These are phyloP conservation scores for Palaemon carinicauda DNA, from an alignment of 1,140 invertebrate species.

Conservation along the genomic window DNA sequence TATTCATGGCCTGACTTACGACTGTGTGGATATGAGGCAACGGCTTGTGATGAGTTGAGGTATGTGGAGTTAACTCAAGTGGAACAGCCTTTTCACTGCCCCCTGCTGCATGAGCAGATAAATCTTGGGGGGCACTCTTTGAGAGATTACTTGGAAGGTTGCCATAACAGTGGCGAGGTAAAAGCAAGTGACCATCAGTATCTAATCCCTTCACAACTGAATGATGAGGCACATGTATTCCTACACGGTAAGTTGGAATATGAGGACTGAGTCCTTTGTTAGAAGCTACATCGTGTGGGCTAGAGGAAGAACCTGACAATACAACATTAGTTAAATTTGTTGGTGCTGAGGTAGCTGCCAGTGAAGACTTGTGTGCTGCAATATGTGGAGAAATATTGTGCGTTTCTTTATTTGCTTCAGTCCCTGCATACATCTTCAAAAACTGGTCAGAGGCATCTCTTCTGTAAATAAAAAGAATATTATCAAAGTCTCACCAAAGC, in stretches of 20 bases:
- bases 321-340: conserved; percentile 22
- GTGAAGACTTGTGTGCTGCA: conserved; percentile 46
- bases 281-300: conserved; percentile 6
- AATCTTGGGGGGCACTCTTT: conserved; percentile 38
- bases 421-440: conserved; percentile 49
- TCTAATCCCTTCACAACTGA: conserved; percentile 37
- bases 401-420: conserved; percentile 43
- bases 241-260: conserved; percentile 40
- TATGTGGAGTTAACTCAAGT: conserved; percentile 38
- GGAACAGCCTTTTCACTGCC: conserved; percentile 27
- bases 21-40: conserved; percentile 42
- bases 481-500: not conserved
- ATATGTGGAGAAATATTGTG: conserved; percentile 46
- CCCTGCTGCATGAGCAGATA: conserved; percentile 30
- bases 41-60: conserved; percentile 44
- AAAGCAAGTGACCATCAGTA: conserved; percentile 2
- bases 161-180: conserved; percentile 23
- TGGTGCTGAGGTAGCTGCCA: conserved; percentile 29
- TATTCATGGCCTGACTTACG: conserved; percentile 31
- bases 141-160: not conserved
- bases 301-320: conserved; percentile 12
- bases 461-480: conserved; percentile 15
- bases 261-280: conserved; percentile 33
- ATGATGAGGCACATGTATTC: conserved; percentile 33
- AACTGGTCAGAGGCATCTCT: conserved; percentile 33